phyloP scores from a whole-genome alignment of 1,140 invertebrate species.

The Orius insidiosus region DNA sequence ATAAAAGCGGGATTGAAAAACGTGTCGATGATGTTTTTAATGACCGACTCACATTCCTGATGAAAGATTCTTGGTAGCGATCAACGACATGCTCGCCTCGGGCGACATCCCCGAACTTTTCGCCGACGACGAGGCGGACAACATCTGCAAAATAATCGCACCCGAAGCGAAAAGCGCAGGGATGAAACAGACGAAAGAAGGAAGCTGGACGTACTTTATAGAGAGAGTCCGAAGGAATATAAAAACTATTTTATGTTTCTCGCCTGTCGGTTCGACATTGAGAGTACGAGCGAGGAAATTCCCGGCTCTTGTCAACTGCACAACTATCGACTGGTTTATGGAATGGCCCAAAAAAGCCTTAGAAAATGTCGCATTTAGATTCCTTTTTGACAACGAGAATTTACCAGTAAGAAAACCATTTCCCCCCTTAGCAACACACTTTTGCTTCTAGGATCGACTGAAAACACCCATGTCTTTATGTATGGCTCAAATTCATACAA shows the following conservation, averaged over 20 bases:
- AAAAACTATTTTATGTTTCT: constrained; percentile 82
- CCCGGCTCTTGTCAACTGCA: constrained; percentile 83
- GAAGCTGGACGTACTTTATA: constrained; percentile 92
- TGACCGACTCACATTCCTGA: constrained; percentile 88
- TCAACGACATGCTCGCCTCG: constrained; percentile 85
- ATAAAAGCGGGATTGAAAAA: constrained; percentile 75
- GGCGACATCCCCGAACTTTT: constrained; percentile 86
- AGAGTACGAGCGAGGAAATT: constrained; percentile 76
- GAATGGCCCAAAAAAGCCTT: constrained; percentile 87
- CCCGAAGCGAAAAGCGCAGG: constrained; percentile 72
- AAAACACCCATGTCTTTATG: constrained; percentile 56
- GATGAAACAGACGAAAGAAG: constrained; percentile 70
- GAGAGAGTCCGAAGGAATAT: constrained; percentile 60
- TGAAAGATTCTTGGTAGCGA: constrained; percentile 77
- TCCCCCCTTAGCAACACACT: too few species aligned
- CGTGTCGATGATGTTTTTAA: constrained; percentile 71
- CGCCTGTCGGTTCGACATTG: constrained; percentile 73
- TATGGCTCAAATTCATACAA: constrained; percentile 79
- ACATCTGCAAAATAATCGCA: constrained; percentile 60
- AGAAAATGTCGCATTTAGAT: constrained; percentile 69
- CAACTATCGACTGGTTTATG: constrained; percentile 89
- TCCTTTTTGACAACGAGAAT: constrained; percentile 56
- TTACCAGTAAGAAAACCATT: constrained; percentile 45
- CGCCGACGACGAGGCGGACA: constrained; percentile 82
- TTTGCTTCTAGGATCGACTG: constrained; percentile 30